Percentiles rank a stretch among this genome's conserved stretches.
phyloP scores from a whole-genome alignment of 2,113 vertebrate genomes.

The Serilophus lunatus region DNA sequence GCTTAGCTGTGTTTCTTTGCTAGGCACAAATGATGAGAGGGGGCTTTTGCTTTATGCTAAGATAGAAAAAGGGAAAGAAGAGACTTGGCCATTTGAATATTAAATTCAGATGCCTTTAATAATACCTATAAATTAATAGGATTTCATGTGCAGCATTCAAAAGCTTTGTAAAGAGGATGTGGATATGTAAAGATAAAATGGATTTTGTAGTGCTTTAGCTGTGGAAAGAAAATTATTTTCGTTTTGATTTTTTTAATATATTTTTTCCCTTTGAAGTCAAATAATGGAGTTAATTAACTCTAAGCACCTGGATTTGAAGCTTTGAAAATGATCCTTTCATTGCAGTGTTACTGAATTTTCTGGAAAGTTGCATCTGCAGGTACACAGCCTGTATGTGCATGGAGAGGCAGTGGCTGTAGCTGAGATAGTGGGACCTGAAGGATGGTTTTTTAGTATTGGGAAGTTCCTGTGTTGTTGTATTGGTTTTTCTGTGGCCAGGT shows the following conservation, averaged over 20 bases:
- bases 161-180: slow-evolving; percentile 39
- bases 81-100: not conserved
- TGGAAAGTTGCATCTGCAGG: not conserved
- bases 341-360: slow-evolving; percentile 9
- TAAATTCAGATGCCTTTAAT: slow-evolving; percentile 41
- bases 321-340: slow-evolving; percentile 26
- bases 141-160: slow-evolving; percentile 47
- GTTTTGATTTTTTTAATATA: not conserved
- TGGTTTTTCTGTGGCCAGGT: too few species aligned
- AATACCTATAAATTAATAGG: slow-evolving; percentile 57
- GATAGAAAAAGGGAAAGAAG: not conserved
- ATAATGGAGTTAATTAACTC: slow-evolving; percentile 58
- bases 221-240: slow-evolving; percentile 44
- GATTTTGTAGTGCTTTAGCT: slow-evolving; percentile 29
- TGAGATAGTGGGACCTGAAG: not conserved
- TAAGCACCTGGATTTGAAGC: slow-evolving; percentile 44
- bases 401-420: not conserved
- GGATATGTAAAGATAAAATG: slow-evolving; percentile 50
- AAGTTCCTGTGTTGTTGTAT: too few species aligned
- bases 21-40: not conserved
- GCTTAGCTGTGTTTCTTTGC: not conserved
- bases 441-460: not conserved
- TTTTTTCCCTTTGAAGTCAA: slow-evolving; percentile 56
- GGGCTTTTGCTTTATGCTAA: not conserved
- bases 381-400: rapidly evolving